phyloP scores from a whole-genome alignment of 1,140 invertebrate genomes.

The Leptonema lineaticorne region DNA sequence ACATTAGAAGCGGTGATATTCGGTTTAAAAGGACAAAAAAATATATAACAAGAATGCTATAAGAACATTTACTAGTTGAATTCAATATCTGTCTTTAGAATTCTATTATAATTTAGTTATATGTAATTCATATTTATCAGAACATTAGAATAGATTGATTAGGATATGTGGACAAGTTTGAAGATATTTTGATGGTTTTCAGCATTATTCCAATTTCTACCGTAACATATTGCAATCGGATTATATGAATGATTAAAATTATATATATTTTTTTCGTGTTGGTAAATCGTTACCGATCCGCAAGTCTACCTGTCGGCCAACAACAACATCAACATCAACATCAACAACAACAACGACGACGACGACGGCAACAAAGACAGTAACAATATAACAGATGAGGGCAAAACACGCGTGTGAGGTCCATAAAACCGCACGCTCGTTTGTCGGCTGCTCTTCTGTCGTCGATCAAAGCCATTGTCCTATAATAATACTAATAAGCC shows the following conservation, averaged over 20 bases:
- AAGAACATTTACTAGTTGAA: background rate
- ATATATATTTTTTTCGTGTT: too few species aligned
- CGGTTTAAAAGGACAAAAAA: too few species aligned
- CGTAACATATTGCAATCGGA: too few species aligned
- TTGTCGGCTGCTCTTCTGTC: constrained; percentile 21
- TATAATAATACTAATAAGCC: constrained; percentile 15
- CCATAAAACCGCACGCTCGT: constrained; percentile 21
- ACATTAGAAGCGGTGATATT: too few species aligned
- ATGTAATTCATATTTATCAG: background rate
- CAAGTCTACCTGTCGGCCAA: background rate
- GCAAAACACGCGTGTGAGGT: constrained; percentile 19
- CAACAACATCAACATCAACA: background rate
- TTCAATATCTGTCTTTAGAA: background rate
- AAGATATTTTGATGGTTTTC: too few species aligned
- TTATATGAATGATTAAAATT: too few species aligned
- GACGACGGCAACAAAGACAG: background rate
- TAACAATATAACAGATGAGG: background rate
- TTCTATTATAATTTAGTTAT: background rate
- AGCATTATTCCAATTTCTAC: too few species aligned
- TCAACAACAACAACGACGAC: background rate
- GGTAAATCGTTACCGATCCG: background rate
- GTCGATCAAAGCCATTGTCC: constrained; percentile 13
- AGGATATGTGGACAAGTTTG: too few species aligned
- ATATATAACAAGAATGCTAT: background rate
- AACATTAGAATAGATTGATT: background rate